These are phyloP conservation scores for Isoperla grammatica DNA, from an alignment of 2,888 invertebrate genomes.

Conservation along the genomic window DNA sequence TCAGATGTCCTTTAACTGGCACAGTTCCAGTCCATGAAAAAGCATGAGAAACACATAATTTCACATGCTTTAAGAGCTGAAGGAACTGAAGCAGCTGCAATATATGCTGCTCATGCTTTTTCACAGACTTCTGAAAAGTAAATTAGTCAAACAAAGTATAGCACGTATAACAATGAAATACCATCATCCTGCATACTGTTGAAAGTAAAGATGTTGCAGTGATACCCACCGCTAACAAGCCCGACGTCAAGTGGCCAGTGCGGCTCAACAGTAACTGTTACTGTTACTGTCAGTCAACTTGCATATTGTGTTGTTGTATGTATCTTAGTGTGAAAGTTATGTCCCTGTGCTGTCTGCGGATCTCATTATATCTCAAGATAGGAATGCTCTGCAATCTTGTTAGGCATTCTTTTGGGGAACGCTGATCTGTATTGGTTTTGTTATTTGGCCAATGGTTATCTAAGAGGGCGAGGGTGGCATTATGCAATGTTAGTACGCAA, in stretches of 20 bases:
- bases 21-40: constrained; percentile 15
- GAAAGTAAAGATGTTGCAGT: constrained; percentile 25
- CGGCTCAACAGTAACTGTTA: not conserved
- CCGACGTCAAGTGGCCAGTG: constrained; percentile 24
- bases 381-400: too few species aligned
- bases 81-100: too few species aligned
- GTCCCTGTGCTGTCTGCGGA: not conserved
- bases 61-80: not conserved
- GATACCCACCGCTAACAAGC: constrained; percentile 29
- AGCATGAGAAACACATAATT: not conserved
- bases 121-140: constrained; percentile 20
- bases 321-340: not conserved
- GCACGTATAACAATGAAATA: not conserved
- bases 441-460: constrained; percentile 26
- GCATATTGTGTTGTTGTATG: too few species aligned
- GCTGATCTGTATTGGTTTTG: not conserved
- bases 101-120: constrained; percentile 16
- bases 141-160: constrained; percentile 2
- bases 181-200: not conserved
- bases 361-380: not conserved
- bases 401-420: not conserved
- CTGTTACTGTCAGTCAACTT: not conserved
- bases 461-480: constrained; percentile 31
- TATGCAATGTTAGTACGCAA: constrained; percentile 25
- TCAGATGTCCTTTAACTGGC: constrained; percentile 21